These are phyloP conservation scores for Lepus americanus DNA, from an alignment of 2,113 vertebrate species.

Conservation along the genomic window DNA sequence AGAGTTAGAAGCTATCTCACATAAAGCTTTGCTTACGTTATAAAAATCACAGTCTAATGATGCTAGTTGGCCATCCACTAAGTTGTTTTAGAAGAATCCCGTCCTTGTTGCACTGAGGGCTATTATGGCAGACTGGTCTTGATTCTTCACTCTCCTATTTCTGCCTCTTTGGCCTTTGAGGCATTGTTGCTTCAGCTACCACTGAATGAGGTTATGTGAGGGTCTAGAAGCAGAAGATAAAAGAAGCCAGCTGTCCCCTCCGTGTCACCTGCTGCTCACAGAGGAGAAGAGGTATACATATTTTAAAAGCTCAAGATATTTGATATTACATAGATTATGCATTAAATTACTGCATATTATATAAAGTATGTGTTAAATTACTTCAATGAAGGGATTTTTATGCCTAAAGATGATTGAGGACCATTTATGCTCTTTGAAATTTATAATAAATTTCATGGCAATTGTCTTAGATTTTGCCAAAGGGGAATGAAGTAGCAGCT, in stretches of 20 bases:
- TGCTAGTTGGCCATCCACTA: neutral
- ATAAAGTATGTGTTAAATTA: neutral
- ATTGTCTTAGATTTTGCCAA: neutral
- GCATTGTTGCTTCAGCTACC: neutral
- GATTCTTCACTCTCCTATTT: neutral
- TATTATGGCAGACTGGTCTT: neutral
- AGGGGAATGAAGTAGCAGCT: neutral
- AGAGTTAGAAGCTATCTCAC: neutral
- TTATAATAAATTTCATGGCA: constrained; percentile 20
- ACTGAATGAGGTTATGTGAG: neutral
- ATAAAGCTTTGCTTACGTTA: neutral
- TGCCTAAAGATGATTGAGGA: neutral
- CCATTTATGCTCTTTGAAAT: neutral
- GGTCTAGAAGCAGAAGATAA: neutral
- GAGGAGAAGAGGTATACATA: neutral
- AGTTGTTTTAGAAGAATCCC: neutral
- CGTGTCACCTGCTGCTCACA: neutral
- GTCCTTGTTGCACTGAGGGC: no score
- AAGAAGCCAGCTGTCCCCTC: neutral
- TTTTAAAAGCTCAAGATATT: neutral
- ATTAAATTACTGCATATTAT: neutral
- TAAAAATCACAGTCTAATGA: neutral
- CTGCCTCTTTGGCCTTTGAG: neutral
- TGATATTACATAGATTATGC: neutral
- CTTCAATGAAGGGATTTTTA: neutral